phyloP scores from a whole-genome alignment of 2,888 invertebrate species.

The Halictus quadricinctus region DNA sequence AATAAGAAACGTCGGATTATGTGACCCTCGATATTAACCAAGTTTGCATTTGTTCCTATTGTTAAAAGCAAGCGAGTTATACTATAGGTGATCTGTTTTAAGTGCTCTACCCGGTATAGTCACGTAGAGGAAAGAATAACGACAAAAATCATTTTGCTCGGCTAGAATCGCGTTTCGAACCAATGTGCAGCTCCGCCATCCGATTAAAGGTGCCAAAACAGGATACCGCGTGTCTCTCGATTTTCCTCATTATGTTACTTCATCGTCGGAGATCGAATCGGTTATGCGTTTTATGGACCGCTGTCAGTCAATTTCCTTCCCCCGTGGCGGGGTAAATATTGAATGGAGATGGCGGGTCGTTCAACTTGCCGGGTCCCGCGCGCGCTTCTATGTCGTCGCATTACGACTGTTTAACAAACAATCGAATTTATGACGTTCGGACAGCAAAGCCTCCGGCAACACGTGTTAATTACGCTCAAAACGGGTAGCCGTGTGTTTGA shows the following conservation, averaged over 20 bases:
- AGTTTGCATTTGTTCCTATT: too few relatives aligned
- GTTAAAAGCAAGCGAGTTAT: too few relatives aligned
- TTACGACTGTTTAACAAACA: constrained; percentile 38
- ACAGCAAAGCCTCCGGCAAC: constrained; percentile 41
- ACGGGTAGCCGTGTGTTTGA: constrained; percentile 32
- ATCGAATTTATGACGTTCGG: constrained; percentile 48
- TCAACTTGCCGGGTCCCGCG: not conserved
- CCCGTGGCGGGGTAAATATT: not conserved
- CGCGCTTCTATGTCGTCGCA: constrained; percentile 21
- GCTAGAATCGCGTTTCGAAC: too few relatives aligned
- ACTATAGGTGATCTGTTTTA: too few relatives aligned
- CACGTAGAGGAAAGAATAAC: too few relatives aligned
- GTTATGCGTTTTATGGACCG: not conserved
- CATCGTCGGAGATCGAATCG: not conserved
- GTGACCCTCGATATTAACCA: too few relatives aligned
- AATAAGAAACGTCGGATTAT: too few relatives aligned
- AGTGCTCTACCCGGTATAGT: too few relatives aligned
- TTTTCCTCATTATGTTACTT: not conserved
- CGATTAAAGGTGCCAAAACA: too few relatives aligned
- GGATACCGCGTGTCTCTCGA: too few relatives aligned
- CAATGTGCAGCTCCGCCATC: too few relatives aligned
- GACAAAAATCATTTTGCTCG: too few relatives aligned
- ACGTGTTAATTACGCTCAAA: constrained; percentile 54
- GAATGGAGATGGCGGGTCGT: not conserved
- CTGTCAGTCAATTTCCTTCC: not conserved